Evolutionary conservation across 2,888 invertebrate species (phyloP), one percentile per base, ranked within the genome.

Genomic region (Nephrotoma flavescens): DNA sequence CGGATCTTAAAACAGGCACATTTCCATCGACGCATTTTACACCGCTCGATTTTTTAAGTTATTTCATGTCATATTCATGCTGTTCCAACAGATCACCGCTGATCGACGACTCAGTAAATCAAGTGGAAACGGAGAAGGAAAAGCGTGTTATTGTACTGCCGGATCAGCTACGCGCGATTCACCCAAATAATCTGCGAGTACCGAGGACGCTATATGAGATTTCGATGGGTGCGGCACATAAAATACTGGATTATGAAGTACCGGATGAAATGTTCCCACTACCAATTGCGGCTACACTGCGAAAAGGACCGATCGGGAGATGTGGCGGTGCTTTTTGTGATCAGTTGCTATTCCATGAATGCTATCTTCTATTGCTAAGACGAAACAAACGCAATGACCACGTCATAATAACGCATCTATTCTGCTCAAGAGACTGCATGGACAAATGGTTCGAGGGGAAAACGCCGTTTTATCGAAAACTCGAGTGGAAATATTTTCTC

Each of bases 381-480:
- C 52, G 52, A 7, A 85, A 85, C 15, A 85, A 85, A 85, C 44
- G 85, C 2, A 85, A 85, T 19, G 85, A 85, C 19, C 44, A 44
- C 11, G 85, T 85, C 11, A 85, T 85, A 9, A 85, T 85, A 45
- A 52, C n/a, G 12, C 52, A 86, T 52, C 42, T 86, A 15, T 86
- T 86, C 42, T 86, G 86, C 41, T 86, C 86, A 11, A 86, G 57
- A 57, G 86, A 86, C 57, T 86, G 86, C 41, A 12, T 52, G 41
- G 86, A 86, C 6, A 41, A 52, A 52, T 86, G 86, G 86, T 57
- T 95, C 91, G 85, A 85, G 4, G 85, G 44, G 6, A 85, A 85
- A 44, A 44, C 85, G 11, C 19, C 42, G 6, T 85, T 85, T 45
- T 85, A 85, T 44, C 42, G 19, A 9, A 85, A 44, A 19, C 42